These are phyloP conservation scores for Aethina tumida DNA, from an alignment of 1,140 invertebrate genomes.

Conservation along the genomic window DNA sequence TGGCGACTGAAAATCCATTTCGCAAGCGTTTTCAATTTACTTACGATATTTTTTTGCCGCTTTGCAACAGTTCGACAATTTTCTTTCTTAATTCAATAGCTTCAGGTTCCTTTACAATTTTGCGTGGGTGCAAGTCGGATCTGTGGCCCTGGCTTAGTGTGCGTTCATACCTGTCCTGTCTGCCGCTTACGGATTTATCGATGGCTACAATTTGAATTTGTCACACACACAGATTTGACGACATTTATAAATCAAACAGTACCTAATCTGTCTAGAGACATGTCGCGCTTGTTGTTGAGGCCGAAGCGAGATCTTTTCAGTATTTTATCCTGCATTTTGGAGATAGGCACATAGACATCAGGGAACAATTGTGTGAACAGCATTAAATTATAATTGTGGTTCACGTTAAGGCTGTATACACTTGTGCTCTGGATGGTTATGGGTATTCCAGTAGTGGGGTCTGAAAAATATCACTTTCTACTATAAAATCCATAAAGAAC, in stretches of 20 bases:
- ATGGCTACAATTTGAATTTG: not conserved
- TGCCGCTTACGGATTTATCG: constrained; percentile 11
- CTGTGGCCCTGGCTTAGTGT: constrained; percentile 47
- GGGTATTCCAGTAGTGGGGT: constrained; percentile 60
- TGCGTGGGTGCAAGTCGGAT: constrained; percentile 25
- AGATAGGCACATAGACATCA: constrained; percentile 42
- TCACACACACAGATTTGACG: not conserved
- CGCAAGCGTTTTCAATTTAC: constrained; percentile 6
- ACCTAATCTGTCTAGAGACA: constrained; percentile 19
- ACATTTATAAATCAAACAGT: too few species aligned
- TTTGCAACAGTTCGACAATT: constrained; percentile 30
- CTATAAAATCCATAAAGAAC: not conserved
- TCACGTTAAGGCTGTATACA: constrained; percentile 43
- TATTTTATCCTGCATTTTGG: too few species aligned
- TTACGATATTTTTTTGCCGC: constrained; percentile 33
- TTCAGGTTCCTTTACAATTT: constrained; percentile 23
- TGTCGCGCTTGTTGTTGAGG: constrained; percentile 30
- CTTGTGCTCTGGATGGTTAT: constrained; percentile 50
- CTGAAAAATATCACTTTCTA: constrained; percentile 33
- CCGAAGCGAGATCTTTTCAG: too few species aligned
- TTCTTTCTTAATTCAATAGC: constrained; percentile 27
- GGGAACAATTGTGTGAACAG: constrained; percentile 68
- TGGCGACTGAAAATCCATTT: not conserved
- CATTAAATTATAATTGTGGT: constrained; percentile 73
- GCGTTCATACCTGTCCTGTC: constrained; percentile 46